These are phyloP conservation scores for Onychomys leucogaster DNA, from an alignment of 2,797 vertebrate genomes.

Conservation along the genomic window DNA sequence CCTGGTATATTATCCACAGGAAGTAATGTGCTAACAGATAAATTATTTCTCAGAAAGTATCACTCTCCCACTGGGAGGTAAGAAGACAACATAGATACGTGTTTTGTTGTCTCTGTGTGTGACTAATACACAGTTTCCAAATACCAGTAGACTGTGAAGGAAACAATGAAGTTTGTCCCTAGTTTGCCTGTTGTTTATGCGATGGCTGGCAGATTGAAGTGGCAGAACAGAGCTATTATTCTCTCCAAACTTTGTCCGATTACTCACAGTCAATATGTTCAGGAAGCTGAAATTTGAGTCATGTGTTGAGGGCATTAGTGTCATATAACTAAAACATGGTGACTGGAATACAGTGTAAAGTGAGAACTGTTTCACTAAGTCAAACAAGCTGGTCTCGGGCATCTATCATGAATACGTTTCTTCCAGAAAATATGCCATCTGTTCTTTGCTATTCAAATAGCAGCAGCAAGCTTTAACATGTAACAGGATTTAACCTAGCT, in stretches of 20 bases:
- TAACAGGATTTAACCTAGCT: background rate
- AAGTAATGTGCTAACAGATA: background rate
- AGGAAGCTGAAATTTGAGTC: background rate
- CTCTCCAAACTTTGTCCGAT: background rate
- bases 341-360: background rate
- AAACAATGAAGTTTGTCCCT: background rate
- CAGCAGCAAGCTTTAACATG: background rate
- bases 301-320: background rate
- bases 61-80: background rate
- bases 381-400: background rate
- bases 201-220: background rate
- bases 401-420: background rate
- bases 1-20: background rate
- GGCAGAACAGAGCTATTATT: background rate
- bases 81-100: background rate
- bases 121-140: background rate
- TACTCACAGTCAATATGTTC: background rate
- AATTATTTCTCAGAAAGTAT: background rate
- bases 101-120: background rate
- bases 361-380: conserved; percentile 1
- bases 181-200: background rate
- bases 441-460: background rate
- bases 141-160: background rate
- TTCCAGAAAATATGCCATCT: background rate
- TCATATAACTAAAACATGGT: background rate